Percentiles rank a stretch among this genome's conserved stretches.
phyloP scores from a whole-genome alignment of 1,140 invertebrate genomes.

The Drosophila pallidifrons region DNA sequence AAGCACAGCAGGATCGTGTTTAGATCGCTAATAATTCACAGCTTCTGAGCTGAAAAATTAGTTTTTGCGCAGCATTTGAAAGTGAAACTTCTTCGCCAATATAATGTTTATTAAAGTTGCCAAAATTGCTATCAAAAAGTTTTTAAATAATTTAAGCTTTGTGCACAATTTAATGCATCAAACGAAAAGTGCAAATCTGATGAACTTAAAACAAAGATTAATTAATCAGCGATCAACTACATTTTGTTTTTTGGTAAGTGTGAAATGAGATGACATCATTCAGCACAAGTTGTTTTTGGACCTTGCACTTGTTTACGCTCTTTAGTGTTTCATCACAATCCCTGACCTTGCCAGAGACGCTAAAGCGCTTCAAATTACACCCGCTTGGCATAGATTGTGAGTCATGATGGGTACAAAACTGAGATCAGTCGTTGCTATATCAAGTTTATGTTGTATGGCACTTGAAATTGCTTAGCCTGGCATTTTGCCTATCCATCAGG shows the following conservation, averaged over 20 bases:
- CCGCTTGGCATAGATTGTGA: background rate
- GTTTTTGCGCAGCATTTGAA: constrained; percentile 10
- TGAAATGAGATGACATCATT: constrained; percentile 27
- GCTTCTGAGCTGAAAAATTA: background rate
- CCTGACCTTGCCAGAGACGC: constrained; percentile 35
- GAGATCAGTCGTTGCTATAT: constrained; percentile 4
- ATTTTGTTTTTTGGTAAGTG: background rate
- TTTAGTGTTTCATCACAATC: constrained; percentile 28
- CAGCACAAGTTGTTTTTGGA: background rate
- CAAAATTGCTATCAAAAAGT: background rate
- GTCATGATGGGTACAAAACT: constrained; percentile 1
- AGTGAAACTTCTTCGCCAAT: constrained; percentile 2
- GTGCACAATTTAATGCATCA: background rate
- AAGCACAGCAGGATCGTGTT: constrained; percentile 15
- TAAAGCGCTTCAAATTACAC: constrained; percentile 4
- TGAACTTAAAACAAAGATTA: background rate
- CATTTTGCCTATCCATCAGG: background rate
- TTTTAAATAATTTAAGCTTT: background rate
- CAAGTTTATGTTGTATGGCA: background rate
- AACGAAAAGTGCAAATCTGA: background rate
- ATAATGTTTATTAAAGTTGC: background rate
- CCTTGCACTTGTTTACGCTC: constrained; percentile 39
- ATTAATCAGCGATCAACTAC: background rate
- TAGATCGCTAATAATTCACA: background rate
- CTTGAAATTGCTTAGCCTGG: constrained; percentile 58